Conservation (phyloP, 2,888 invertebrate genomes). For the Chrysolina americana region DNA sequence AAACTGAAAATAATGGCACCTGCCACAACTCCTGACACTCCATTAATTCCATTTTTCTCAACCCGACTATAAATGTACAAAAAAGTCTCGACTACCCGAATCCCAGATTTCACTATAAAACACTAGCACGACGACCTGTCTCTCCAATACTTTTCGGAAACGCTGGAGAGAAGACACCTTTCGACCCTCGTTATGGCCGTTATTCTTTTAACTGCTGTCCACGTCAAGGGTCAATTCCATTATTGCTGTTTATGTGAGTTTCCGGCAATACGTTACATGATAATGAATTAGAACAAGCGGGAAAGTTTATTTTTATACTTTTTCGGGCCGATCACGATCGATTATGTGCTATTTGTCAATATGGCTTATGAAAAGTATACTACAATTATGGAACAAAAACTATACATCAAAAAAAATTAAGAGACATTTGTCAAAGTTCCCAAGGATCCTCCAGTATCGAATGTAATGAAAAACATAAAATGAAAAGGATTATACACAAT, state of each 20-base stretch:
- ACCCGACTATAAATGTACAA: conserved; percentile 36
- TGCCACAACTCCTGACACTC: conserved; percentile 41
- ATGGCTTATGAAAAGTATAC: no score
- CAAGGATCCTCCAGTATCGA: no score
- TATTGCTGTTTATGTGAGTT: conserved; percentile 57
- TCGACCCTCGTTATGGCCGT: conserved; percentile 57
- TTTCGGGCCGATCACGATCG: background rate
- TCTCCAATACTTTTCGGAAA: conserved; percentile 41
- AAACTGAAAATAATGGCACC: conserved; percentile 44
- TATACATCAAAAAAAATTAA: no score
- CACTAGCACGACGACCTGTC: conserved; percentile 58
- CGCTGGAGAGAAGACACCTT: conserved; percentile 44
- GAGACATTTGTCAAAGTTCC: no score
- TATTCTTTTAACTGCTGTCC: conserved; percentile 54
- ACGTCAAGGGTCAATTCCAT: conserved; percentile 60
- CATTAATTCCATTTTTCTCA: conserved; percentile 42
- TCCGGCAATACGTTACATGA: conserved; percentile 41
- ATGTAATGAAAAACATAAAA: no score
- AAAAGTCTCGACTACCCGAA: conserved; percentile 53
- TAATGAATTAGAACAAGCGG: conserved; percentile 39
- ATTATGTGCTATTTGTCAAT: conserved; percentile 3
- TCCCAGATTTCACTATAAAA: conserved; percentile 62
- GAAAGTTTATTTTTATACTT: conserved; percentile 36
- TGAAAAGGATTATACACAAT: no score
- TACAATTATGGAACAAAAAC: no score